A percentile compares a stretch with the other conserved stretches of the same genome.
Evolutionary conservation across 2,797 vertebrate species (phyloP).

Genomic region (Naso thynnoides): DNA sequence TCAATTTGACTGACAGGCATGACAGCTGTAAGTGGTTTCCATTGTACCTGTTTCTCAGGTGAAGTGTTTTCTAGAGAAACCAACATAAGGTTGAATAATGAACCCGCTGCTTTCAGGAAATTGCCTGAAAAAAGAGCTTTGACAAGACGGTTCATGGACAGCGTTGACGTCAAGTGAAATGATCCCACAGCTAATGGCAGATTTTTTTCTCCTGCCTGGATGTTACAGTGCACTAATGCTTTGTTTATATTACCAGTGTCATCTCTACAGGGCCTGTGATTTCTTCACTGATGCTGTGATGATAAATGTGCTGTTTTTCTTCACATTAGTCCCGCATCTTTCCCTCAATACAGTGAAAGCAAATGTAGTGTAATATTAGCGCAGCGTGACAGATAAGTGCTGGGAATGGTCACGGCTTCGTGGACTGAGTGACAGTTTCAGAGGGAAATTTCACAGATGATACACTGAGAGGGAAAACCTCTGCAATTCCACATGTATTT

Average conservation of each 20-base stretch:
- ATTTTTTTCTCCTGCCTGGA: conserved; percentile 12
- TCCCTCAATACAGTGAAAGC: conserved; percentile 4
- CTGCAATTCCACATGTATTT: conserved; percentile 43
- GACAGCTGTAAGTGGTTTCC: too few relatives aligned
- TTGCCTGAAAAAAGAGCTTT: conserved; percentile 10
- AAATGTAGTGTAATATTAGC: conserved; percentile 12
- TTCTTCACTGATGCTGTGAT: neutral
- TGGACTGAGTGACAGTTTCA: conserved; percentile 20
- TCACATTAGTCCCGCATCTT: neutral
- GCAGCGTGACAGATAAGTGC: conserved; percentile 16
- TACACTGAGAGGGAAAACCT: conserved; percentile 38
- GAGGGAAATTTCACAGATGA: conserved; percentile 33
- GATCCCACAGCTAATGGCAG: conserved; percentile 7
- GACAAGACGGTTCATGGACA: neutral
- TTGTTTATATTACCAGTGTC: conserved; percentile 10
- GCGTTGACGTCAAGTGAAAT: conserved; percentile 6
- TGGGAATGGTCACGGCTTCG: conserved; percentile 12
- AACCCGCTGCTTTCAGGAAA: conserved; percentile 1
- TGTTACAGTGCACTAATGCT: conserved; percentile 17
- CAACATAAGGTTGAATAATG: neutral
- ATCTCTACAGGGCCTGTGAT: neutral
- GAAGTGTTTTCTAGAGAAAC: neutral
- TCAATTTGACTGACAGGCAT: too few relatives aligned
- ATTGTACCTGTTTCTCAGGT: neutral
- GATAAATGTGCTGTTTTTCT: conserved; percentile 33